These are phyloP conservation scores for Tupaia chinensis DNA, from an alignment of 2,113 vertebrate genomes.

Conservation along the genomic window DNA sequence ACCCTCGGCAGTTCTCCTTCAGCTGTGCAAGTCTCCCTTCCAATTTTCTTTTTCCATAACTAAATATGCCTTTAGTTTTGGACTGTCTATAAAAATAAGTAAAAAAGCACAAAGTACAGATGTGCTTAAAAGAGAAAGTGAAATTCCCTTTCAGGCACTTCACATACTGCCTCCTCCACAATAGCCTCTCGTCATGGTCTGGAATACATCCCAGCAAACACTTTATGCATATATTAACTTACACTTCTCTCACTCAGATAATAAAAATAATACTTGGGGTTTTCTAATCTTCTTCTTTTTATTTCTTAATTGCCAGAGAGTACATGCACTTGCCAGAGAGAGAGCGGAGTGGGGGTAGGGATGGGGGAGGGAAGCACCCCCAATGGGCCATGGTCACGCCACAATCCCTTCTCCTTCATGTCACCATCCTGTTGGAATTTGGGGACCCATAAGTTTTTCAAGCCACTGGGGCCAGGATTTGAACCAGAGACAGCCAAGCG, in stretches of 20 bases:
- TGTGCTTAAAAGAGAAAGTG: constrained; percentile 1
- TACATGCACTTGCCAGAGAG: too few species aligned
- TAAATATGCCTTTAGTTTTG: background rate
- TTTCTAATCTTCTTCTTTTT: background rate
- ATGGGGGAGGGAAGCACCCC: too few species aligned
- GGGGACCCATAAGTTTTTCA: too few species aligned
- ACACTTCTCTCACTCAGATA: background rate
- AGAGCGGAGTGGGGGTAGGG: too few species aligned
- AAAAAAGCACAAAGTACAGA: background rate
- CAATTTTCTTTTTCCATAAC: background rate
- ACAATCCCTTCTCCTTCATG: too few species aligned
- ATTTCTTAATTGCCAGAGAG: background rate
- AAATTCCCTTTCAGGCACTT: background rate
- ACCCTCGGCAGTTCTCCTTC: background rate
- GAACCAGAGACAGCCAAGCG: too few species aligned
- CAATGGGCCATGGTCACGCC: too few species aligned
- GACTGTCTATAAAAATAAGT: constrained; percentile 31
- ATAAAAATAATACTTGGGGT: background rate
- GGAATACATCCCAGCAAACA: background rate
- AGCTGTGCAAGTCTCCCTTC: background rate
- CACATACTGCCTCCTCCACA: background rate
- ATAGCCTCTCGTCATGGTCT: background rate
- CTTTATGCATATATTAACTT: background rate
- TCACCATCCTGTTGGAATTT: too few species aligned
- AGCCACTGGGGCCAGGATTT: too few species aligned